A percentile compares a stretch with the other conserved stretches of the same genome.
Evolutionary conservation across 2,113 vertebrate species (phyloP).

Genomic region (Thryonomys swinderianus): DNA sequence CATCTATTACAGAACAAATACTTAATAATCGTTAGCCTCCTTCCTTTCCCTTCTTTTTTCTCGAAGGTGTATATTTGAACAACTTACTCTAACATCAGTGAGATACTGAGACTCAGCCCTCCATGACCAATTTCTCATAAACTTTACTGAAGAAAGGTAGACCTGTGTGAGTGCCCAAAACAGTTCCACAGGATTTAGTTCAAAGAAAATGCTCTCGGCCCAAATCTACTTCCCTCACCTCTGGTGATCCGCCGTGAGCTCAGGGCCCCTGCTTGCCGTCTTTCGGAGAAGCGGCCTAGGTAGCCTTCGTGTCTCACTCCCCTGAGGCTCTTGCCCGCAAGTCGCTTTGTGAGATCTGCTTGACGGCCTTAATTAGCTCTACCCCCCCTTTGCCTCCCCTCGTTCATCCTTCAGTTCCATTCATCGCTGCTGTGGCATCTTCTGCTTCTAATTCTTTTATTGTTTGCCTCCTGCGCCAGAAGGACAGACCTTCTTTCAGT

Average conservation of each 20-base stretch:
- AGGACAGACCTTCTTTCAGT: background rate
- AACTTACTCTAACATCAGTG: background rate
- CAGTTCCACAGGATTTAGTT: background rate
- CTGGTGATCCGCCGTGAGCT: background rate
- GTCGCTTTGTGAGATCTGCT: background rate
- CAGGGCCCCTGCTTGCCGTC: background rate
- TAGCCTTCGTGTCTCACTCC: background rate
- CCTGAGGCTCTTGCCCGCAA: background rate
- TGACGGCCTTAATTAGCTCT: background rate
- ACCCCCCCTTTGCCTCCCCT: background rate
- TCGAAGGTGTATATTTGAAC: background rate
- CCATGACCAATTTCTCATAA: background rate
- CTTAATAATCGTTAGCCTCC: background rate
- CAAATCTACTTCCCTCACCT: background rate
- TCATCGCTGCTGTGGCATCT: background rate
- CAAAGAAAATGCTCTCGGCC: background rate
- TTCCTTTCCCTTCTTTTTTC: background rate
- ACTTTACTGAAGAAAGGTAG: background rate
- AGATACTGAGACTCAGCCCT: background rate
- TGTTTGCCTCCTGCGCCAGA: slow-evolving; percentile 3
- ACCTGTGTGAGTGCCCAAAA: background rate
- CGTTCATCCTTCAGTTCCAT: background rate
- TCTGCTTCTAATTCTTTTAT: slow-evolving; percentile 33
- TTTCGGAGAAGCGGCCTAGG: background rate
- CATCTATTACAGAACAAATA: background rate